Evolutionary conservation across 2,797 vertebrate genomes (phyloP), one percentile per base, ranked within the genome.

Genomic region (Arctocebus calabarensis): DNA sequence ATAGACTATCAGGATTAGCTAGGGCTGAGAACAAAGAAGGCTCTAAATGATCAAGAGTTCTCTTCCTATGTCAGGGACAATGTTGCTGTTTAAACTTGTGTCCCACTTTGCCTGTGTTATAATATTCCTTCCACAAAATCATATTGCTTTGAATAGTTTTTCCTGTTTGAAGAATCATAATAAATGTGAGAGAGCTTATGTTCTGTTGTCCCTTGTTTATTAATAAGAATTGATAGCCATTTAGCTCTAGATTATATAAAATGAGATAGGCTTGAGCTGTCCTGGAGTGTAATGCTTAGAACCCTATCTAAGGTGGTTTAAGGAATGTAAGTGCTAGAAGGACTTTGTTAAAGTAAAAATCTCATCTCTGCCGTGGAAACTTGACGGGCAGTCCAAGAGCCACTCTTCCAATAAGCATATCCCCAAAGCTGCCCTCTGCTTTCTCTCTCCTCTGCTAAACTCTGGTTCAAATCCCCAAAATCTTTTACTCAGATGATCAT

Each of bases 341-440:
- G 40, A 43, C 43, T 20, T 64, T 12, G 20, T 89, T 88, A 84
- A 97, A 88, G 71, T 29, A 73, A 92, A 81, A 84, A 29, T 77
- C 52, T 83, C 14, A 37, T 43, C 71, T 94, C 59, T 75, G 25
- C 8, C 1, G 5, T 5, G 70, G 48, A 59, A 34, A 34, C 12
- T n/a, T 32, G 29, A 55, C 55, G 40, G 48, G 34, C 9, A 48
- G 29, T 16, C 43, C 62, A 23, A 70, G 71, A 71, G 17, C 40
- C 29, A 10, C 34, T 55, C 7, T n/a, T 61, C 70, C 64, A 70
- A 16, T 25, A 34, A 78, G 16, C 14, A n/a, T 16, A 16, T 16
- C 5, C 19, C 59, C 10, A 57, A 1, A 73, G 81, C 61, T 90
- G 25, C 19, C 20, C 4, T 45, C 78, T 92, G 57, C 57, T 77